Evolutionary conservation across 2,797 vertebrate genomes (phyloP), one percentile per base, ranked within the genome.

Genomic region (Gobio occitaniae): DNA sequence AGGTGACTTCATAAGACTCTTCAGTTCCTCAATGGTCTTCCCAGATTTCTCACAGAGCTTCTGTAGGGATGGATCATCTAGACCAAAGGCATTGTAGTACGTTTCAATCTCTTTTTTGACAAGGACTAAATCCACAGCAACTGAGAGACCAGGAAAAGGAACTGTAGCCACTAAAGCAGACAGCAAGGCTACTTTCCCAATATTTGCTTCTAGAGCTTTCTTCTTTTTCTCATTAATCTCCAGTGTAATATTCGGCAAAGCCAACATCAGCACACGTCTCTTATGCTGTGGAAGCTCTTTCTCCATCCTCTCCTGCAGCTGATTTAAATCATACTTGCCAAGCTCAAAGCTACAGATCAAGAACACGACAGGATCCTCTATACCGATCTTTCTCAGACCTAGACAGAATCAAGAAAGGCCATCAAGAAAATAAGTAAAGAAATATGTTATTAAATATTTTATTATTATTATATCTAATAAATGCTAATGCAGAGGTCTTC

Each of bases 231-330:
- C 41, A 25, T 84, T 88, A 25, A 90, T 88, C 21, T 84, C 32
- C n/a, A 84, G 19, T 3, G 84, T 89, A 50, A 91, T 85, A 69
- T 89, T 90, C 13, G 91, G 91, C 17, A 89, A 15, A 17, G 91
- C 83, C 32, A 68, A 65, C 7, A 52, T 3, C 4, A 75, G 89
- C 0, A 92, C 92, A 4, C 93, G 92, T 70, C 89, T 90, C 83
- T 94, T 93, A 65, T 93, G 93, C 52, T 92, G 91, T 0, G 94
- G 91, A 72, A 96, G 88, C 59, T 95, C 94, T 3, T 80, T 92
- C 82, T 94, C 93, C 90, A 95, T 90, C 15, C 91, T 93, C 69
- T 94, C 86, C 85, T 94, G 6, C 2, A 96, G 89, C 65, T 32
- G n/a, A 1, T 90, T 91, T 63, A 95, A 95, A 87, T 95, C 94